A percentile compares a stretch with the other conserved stretches of the same genome.
Evolutionary conservation across 2,888 invertebrate species (phyloP).

Genomic region (Papilio demoleus): DNA sequence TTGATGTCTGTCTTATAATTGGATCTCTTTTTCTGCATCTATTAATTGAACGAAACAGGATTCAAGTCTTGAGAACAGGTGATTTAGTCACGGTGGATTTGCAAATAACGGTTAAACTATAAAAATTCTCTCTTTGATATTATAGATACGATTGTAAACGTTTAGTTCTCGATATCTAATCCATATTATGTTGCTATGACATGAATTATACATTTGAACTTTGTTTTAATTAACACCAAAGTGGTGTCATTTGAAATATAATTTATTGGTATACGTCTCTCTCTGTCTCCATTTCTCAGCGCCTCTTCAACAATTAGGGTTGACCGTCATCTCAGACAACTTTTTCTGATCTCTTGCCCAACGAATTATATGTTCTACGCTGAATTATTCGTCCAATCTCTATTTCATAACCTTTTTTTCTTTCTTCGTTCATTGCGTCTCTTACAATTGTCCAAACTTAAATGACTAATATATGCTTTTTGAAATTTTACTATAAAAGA

Average conservation of each 20-base stretch:
- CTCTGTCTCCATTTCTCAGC: too few species aligned
- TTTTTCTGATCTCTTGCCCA: too few species aligned
- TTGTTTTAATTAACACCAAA: slow-evolving; percentile 21
- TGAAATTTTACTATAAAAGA: too few species aligned
- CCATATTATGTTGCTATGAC: neutral
- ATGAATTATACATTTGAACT: slow-evolving; percentile 28
- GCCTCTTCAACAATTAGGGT: too few species aligned
- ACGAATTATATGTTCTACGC: too few species aligned
- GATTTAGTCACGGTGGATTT: slow-evolving; percentile 37
- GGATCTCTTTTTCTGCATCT: slow-evolving; percentile 52
- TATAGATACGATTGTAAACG: neutral
- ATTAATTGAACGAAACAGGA: slow-evolving; percentile 38
- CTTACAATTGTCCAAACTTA: too few species aligned
- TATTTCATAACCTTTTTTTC: too few species aligned
- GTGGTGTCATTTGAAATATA: slow-evolving; percentile 4
- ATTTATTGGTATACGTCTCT: slow-evolving; percentile 14
- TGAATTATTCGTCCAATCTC: too few species aligned
- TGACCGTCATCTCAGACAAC: too few species aligned
- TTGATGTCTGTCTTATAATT: slow-evolving; percentile 57
- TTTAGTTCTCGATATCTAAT: slow-evolving; percentile 11
- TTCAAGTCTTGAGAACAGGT: slow-evolving; percentile 30
- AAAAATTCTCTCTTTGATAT: slow-evolving; percentile 13
- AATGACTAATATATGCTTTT: too few species aligned
- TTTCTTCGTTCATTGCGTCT: too few species aligned
- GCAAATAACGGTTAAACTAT: slow-evolving; percentile 32